A percentile compares a stretch with the other conserved stretches of the same genome.
Conservation (phyloP, 2,113 vertebrate genomes). For the Oryzias woworae region DNA sequence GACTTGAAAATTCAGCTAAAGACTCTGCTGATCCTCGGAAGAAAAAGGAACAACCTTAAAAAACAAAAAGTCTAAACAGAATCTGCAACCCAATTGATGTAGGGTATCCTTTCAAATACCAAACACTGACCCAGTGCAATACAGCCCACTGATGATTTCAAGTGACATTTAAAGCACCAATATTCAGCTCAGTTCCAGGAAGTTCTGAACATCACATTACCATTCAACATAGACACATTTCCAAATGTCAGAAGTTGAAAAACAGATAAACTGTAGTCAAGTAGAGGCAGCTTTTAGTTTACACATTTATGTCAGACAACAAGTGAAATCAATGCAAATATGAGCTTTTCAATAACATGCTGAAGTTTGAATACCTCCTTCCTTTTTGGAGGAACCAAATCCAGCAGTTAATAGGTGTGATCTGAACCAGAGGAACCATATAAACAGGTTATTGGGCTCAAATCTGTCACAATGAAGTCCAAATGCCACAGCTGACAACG, state of each 20-base stretch:
- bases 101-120: constrained; percentile 31
- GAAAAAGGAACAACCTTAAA: background rate
- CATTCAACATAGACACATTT: constrained; percentile 22
- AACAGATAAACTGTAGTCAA: constrained; percentile 2
- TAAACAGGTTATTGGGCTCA: constrained; percentile 53
- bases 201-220: constrained; percentile 21
- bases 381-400: constrained; percentile 30
- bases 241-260: constrained; percentile 25
- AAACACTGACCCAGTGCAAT: constrained; percentile 26
- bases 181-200: constrained; percentile 24
- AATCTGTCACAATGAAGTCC: constrained; percentile 77
- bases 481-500: constrained; percentile 75
- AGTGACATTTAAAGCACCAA: constrained; percentile 44
- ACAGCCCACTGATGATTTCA: constrained; percentile 29
- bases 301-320: constrained; percentile 1
- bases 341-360: constrained; percentile 38
- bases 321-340: constrained; percentile 9
- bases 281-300: too few relatives aligned
- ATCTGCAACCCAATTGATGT: constrained; percentile 10
- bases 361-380: constrained; percentile 57
- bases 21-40: background rate
- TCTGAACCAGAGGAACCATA: constrained; percentile 1
- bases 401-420: constrained; percentile 37
- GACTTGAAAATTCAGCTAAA: constrained; percentile 6
- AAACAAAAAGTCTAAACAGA: constrained; percentile 29